These are phyloP conservation scores for Zosterops lateralis DNA, from an alignment of 2,113 vertebrate species.

Conservation along the genomic window DNA sequence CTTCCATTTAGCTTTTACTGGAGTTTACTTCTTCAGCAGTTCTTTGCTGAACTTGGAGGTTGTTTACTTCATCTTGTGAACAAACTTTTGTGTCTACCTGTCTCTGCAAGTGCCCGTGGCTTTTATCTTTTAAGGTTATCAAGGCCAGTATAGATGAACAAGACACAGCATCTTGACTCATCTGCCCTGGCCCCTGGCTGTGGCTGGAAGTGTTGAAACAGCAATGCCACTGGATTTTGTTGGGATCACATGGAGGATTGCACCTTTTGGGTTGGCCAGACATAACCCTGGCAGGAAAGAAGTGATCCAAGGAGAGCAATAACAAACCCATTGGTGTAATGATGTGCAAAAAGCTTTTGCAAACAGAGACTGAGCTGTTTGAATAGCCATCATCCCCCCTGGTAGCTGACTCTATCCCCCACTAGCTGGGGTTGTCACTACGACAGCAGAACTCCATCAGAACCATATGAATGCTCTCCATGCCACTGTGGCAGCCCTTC, in stretches of 20 bases:
- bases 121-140: neutral
- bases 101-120: rapidly evolving
- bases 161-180: neutral
- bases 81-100: neutral
- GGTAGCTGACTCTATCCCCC: neutral
- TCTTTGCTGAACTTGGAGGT: neutral
- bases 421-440: neutral
- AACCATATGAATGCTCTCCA: too few relatives aligned
- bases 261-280: neutral
- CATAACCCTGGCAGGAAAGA: neutral
- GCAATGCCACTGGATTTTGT: neutral
- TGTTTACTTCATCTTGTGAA: neutral
- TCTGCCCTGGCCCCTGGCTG: neutral
- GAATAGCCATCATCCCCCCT: neutral
- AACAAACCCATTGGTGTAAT: neutral
- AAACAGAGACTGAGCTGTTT: neutral
- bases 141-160: neutral
- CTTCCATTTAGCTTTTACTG: neutral
- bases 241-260: neutral
- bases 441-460: rapidly evolving
- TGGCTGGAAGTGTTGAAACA: neutral
- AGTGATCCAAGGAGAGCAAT: neutral
- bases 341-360: neutral
- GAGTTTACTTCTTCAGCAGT: neutral
- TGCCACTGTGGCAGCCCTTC: neutral